Evolutionary conservation across 2,113 vertebrate genomes (phyloP).

Genomic region (Benitochromis conjunctus): DNA sequence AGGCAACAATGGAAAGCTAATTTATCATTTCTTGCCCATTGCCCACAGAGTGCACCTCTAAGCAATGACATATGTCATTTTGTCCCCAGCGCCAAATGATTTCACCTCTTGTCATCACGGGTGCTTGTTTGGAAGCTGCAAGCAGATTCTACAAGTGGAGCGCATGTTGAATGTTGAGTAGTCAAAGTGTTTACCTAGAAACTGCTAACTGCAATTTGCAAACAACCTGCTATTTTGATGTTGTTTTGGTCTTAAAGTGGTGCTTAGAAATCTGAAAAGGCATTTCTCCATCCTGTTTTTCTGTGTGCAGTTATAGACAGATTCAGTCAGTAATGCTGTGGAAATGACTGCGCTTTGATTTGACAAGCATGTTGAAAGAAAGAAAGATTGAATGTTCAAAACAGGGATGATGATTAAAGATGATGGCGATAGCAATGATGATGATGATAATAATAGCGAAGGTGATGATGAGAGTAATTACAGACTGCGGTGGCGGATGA

Average conservation of each 20-base stretch:
- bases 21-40: constrained; percentile 17
- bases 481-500: neutral
- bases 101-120: neutral
- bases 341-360: neutral
- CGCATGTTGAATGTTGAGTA: constrained; percentile 8
- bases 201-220: constrained; percentile 17
- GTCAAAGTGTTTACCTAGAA: neutral
- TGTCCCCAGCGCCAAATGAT: neutral
- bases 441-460: neutral
- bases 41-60: neutral
- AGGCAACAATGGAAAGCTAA: constrained; percentile 15
- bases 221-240: constrained; percentile 7
- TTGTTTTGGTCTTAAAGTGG: neutral
- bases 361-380: neutral
- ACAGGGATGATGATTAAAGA: constrained; percentile 6
- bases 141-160: constrained; percentile 31
- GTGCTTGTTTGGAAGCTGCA: constrained; percentile 1
- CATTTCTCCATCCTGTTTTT: neutral
- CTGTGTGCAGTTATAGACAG: neutral
- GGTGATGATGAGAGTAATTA: constrained; percentile 26
- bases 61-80: constrained; percentile 6
- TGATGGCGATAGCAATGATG: neutral
- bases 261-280: neutral
- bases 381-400: constrained; percentile 5
- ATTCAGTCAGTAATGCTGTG: neutral